Conservation (phyloP, 2,888 invertebrate genomes). For the Aphidius colemani region DNA sequence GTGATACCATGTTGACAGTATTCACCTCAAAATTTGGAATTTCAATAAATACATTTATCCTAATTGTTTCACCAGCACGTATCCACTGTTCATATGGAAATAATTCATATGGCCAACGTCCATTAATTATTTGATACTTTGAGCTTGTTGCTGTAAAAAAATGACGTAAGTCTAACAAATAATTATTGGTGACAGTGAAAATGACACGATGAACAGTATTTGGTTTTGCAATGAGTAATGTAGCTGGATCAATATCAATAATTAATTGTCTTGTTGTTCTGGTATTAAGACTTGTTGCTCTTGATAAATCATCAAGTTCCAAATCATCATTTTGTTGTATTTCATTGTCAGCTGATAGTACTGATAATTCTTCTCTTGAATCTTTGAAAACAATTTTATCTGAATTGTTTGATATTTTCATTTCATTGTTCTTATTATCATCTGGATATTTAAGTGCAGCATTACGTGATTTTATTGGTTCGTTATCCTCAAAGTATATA, state of each 20-base stretch:
- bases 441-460: conserved; percentile 11
- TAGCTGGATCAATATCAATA: conserved; percentile 34
- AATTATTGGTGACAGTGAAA: conserved; percentile 75
- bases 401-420: background rate
- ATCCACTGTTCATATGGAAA: conserved; percentile 34
- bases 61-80: conserved; percentile 41
- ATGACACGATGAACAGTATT: conserved; percentile 60
- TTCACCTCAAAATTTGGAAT: conserved; percentile 38
- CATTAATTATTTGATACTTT: conserved; percentile 63
- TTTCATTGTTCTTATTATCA: background rate
- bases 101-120: conserved; percentile 42
- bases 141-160: conserved; percentile 67
- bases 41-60: conserved; percentile 40
- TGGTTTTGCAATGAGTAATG: conserved; percentile 42
- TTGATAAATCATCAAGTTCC: conserved; percentile 40
- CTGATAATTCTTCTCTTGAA: conserved; percentile 16
- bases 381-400: conserved; percentile 8
- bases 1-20: conserved; percentile 43
- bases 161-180: conserved; percentile 65
- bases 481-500: conserved; percentile 10
- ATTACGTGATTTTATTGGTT: background rate
- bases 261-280: conserved; percentile 10
- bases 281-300: conserved; percentile 22
- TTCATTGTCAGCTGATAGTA: conserved; percentile 23
- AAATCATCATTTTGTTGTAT: too few relatives aligned